Base-by-base conservation (phyloP, 2,113 vertebrate genomes). In the Laticauda colubrina region DNA sequence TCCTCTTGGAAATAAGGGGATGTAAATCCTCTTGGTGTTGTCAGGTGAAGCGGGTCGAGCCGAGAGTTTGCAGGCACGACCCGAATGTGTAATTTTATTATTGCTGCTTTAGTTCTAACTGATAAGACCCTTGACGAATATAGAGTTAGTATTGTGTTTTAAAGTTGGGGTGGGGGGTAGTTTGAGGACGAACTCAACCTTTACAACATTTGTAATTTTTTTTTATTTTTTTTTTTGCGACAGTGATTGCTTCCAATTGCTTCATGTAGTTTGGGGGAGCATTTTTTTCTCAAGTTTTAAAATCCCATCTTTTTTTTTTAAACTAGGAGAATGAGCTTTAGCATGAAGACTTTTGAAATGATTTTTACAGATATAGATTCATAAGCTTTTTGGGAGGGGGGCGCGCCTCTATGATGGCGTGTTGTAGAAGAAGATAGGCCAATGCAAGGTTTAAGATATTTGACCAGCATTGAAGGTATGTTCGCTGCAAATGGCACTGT, bases 401-500 rank as follows among this genome's bases (percentile, higher is more conserved):
- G 57, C 0, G n/a, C 57, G 8, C 54, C 4, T 55, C n/a, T 88
- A 43, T 86, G 53, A 45, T 91, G 51, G 85, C 55, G 64, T 88
- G 91, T 94, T 51, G 89, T 88, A 86, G 90, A 21, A 39, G 54
- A 86, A 85, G 34, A 93, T 85, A 93, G 92, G 95, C 96, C 94
- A 92, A 88, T 95, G 91, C 93, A 95, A 96, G 96, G 96, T 96
- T 96, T 95, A 95, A 97, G 97, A 97, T 97, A 97, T 97, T 97
- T 97, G 97, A 96, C 95, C 96, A 94, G 97, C 97, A 97, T 96
- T 97, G 96, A 96, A 96, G 97, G 96, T 96, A 97, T 97, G 97
- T 95, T 95, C 94, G 96, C 96, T 96, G 96, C 95, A 94, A 85
- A 93, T 94, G 92, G 95, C 96, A 92, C 94, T 94, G 96, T 93